These are phyloP conservation scores for Drosophila fuyamai DNA, from an alignment of 1,140 invertebrate genomes.

Conservation along the genomic window DNA sequence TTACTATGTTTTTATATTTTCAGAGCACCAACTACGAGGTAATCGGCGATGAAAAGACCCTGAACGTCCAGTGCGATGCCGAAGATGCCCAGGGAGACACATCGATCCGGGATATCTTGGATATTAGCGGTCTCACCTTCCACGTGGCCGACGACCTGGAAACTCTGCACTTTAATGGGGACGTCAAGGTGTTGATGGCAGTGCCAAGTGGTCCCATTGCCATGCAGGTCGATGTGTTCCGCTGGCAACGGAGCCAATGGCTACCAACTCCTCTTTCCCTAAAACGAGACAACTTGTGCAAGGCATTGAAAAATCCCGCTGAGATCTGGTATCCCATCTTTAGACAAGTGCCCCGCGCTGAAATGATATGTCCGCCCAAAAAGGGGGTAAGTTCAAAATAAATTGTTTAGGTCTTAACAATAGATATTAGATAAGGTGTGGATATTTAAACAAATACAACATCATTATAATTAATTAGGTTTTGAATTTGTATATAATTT, in stretches of 20 bases:
- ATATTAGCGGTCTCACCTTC: constrained; percentile 16
- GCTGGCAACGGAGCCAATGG: constrained; percentile 49
- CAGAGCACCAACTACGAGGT: constrained; percentile 43
- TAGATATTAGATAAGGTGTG: too few species aligned
- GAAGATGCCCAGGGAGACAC: constrained; percentile 26
- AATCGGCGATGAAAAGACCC: constrained; percentile 31
- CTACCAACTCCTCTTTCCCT: constrained; percentile 13
- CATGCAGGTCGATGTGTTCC: constrained; percentile 34
- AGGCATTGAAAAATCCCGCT: constrained; percentile 25
- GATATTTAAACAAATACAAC: too few species aligned
- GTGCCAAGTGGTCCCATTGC: constrained; percentile 17
- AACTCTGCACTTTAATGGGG: constrained; percentile 29
- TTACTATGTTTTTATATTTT: not conserved
- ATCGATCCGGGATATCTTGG: constrained; percentile 23
- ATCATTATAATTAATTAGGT: too few species aligned
- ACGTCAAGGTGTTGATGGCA: constrained; percentile 20
- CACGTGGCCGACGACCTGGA: constrained; percentile 30
- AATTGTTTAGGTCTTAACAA: not conserved
- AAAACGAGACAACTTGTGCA: constrained; percentile 44
- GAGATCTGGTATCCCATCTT: constrained; percentile 43
- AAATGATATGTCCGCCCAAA: constrained; percentile 46
- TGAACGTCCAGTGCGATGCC: constrained; percentile 19
- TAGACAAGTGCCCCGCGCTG: constrained; percentile 11
- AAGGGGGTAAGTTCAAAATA: constrained; percentile 29
- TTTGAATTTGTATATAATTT: too few species aligned